A percentile compares a stretch with the other conserved stretches of the same genome.
Evolutionary conservation across 2,888 invertebrate genomes (phyloP).

Genomic region (Lithophane leautieri): DNA sequence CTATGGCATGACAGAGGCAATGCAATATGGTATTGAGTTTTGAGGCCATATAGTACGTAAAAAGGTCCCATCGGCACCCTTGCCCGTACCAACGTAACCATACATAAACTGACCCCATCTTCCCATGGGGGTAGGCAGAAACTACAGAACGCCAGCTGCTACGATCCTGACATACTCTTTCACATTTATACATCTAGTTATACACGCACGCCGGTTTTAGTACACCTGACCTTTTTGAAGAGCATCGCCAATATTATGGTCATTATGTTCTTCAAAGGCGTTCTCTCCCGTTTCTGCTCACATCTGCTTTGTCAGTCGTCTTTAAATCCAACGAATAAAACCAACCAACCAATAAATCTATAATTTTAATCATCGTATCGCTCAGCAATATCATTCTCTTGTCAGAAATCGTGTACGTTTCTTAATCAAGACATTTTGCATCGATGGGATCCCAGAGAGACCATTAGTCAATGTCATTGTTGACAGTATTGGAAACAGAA

Average conservation of each 20-base stretch:
- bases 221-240: neutral
- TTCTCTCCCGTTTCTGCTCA: neutral
- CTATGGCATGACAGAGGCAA: neutral
- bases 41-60: too few relatives aligned
- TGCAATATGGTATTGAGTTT: neutral
- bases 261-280: neutral
- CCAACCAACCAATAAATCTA: slow-evolving; percentile 7
- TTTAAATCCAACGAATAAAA: neutral
- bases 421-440: slow-evolving; percentile 45
- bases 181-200: too few relatives aligned
- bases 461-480: slow-evolving; percentile 53
- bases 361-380: slow-evolving; percentile 9
- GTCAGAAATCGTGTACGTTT: slow-evolving; percentile 35
- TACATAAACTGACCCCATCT: too few relatives aligned
- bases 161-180: too few relatives aligned
- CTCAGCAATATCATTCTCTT: slow-evolving; percentile 23
- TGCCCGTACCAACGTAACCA: too few relatives aligned
- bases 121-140: too few relatives aligned
- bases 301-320: neutral
- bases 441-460: slow-evolving; percentile 24
- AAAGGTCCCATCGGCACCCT: too few relatives aligned
- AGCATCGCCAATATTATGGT: neutral
- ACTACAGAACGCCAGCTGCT: too few relatives aligned
- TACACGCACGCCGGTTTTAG: neutral
- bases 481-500: slow-evolving; percentile 39